Conservation (phyloP, 2,888 invertebrate species). For the Cordylochernes scorpioides region DNA sequence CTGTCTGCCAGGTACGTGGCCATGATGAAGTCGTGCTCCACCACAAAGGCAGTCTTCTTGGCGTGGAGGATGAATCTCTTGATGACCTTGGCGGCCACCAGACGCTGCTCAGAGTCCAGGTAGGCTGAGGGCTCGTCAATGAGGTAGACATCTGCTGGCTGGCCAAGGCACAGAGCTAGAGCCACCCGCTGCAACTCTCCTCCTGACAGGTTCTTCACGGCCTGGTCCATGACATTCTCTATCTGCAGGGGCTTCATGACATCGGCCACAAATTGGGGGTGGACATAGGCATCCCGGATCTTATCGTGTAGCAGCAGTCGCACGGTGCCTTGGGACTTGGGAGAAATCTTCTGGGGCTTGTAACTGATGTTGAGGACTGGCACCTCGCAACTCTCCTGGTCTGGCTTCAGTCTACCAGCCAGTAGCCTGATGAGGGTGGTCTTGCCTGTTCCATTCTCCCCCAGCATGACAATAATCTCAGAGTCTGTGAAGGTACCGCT, state of each 20-base stretch:
- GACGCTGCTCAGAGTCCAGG: conserved; percentile 96
- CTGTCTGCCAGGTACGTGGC: conserved; percentile 94
- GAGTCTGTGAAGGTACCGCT: conserved; percentile 94
- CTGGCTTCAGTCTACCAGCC: conserved; percentile 78
- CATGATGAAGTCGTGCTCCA: conserved; percentile 99
- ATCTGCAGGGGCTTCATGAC: conserved; percentile 95
- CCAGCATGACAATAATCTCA: conserved; percentile 82
- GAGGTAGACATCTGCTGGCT: conserved; percentile 93
- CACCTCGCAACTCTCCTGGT: conserved; percentile 46
- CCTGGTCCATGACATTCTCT: conserved; percentile 88
- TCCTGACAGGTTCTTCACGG: conserved; percentile 86
- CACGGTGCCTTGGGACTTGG: conserved; percentile 77
- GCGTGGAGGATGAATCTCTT: conserved; percentile 74
- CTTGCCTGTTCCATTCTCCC: conserved; percentile 96
- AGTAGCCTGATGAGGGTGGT: conserved; percentile 96
- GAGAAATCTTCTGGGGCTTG: conserved; percentile 98
- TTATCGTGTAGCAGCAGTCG: conserved; percentile 77
- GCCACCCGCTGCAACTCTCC: conserved; percentile 97
- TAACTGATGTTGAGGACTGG: conserved; percentile 91
- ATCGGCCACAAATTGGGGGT: conserved; percentile 90
- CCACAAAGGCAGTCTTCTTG: conserved; percentile 96
- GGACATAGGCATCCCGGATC: conserved; percentile 85
- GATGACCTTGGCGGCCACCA: conserved; percentile 82
- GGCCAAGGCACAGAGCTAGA: conserved; percentile 77
- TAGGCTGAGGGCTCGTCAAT: conserved; percentile 90